A percentile compares a stretch with the other conserved stretches of the same genome.
Conservation (phyloP, 1,140 invertebrate species). For the Drosophila sp. region DNA sequence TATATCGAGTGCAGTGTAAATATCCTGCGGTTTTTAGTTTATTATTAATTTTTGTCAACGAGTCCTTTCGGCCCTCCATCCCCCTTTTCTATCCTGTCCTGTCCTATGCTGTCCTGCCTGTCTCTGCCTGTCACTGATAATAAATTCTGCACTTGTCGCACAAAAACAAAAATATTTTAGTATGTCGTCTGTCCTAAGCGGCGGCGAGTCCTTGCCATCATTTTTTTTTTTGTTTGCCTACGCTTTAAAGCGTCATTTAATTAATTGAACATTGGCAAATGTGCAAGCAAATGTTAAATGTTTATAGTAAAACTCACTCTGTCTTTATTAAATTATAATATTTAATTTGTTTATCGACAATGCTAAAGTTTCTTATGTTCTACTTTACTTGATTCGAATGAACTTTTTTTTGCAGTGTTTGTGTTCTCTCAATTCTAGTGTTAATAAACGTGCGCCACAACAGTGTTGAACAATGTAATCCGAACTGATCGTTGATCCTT, state of each 20-base stretch:
- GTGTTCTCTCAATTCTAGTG: no score
- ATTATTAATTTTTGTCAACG: constrained; percentile 78
- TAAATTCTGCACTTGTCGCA: constrained; percentile 54
- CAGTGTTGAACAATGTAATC: no score
- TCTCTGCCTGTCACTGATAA: constrained; percentile 72
- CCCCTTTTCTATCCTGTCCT: constrained; percentile 33
- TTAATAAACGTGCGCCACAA: no score
- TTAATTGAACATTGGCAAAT: constrained; percentile 43
- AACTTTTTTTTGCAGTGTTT: no score
- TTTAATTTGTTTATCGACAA: no score
- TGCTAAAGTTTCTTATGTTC: no score
- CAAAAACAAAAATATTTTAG: constrained; percentile 29
- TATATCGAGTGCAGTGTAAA: constrained; percentile 71
- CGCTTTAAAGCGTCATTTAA: constrained; percentile 66
- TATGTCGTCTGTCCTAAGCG: constrained; percentile 35
- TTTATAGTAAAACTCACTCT: neutral
- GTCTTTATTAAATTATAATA: no score
- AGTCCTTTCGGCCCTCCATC: constrained; percentile 35
- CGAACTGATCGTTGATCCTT: no score
- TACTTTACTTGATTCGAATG: no score
- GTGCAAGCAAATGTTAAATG: neutral
- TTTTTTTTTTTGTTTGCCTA: constrained; percentile 40
- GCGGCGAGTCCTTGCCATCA: constrained; percentile 18
- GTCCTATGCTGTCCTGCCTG: neutral
- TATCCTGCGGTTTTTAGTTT: constrained; percentile 78